These are phyloP conservation scores for Conger conger DNA, from an alignment of 2,113 vertebrate genomes.

Conservation along the genomic window DNA sequence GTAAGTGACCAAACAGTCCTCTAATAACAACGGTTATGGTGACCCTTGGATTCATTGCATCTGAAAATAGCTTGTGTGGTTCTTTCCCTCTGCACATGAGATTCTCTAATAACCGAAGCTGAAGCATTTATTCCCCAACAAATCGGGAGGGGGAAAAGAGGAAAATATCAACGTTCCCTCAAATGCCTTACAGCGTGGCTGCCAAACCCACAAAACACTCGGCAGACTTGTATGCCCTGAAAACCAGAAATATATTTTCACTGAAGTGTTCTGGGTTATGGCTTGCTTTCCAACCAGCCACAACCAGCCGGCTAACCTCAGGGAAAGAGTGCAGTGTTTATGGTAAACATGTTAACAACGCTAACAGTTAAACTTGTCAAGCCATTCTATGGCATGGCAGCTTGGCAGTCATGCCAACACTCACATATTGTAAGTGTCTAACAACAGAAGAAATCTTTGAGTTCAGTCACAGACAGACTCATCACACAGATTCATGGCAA, in stretches of 20 bases:
- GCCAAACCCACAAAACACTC: constrained; percentile 48
- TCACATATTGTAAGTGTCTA: not conserved
- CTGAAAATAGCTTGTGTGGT: constrained; percentile 32
- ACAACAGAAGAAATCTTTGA: not conserved
- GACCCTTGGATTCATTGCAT: constrained; percentile 13
- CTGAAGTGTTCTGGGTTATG: not conserved
- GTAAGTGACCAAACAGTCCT: constrained; percentile 26
- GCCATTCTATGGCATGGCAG: not conserved
- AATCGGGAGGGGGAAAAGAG: too few species aligned
- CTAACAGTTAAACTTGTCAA: not conserved
- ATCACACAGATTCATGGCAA: not conserved
- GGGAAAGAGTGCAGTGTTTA: not conserved
- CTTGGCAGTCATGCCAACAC: too few species aligned
- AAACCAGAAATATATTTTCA: constrained; percentile 27
- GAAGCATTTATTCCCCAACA: constrained; percentile 30
- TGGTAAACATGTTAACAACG: not conserved
- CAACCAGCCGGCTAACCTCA: not conserved
- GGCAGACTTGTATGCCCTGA: constrained; percentile 36
- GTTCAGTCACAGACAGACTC: not conserved
- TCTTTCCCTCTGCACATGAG: constrained; percentile 21
- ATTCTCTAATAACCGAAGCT: constrained; percentile 32
- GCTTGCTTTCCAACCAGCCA: not conserved
- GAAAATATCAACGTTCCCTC: constrained; percentile 38
- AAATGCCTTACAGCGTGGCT: constrained; percentile 18
- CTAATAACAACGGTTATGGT: constrained; percentile 24